These are phyloP conservation scores for Bellardia bayeri DNA, from an alignment of 2,888 invertebrate genomes.

Conservation along the genomic window DNA sequence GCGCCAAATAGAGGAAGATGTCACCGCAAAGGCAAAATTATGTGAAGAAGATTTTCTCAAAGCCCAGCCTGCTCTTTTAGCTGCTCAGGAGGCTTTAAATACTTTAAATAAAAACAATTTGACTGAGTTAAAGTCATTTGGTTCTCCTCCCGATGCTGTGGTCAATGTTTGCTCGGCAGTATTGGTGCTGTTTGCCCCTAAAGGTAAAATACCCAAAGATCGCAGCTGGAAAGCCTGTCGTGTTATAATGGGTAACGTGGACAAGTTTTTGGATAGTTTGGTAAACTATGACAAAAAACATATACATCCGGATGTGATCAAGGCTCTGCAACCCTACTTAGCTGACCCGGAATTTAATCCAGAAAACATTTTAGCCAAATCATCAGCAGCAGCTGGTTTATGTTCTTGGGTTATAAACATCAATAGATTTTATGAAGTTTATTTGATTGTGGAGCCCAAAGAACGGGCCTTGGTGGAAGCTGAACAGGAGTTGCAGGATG, in stretches of 20 bases:
- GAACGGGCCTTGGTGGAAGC: constrained; percentile 93
- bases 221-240: constrained; percentile 96
- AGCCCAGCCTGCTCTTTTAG: constrained; percentile 95
- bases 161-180: constrained; percentile 95
- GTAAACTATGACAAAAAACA: constrained; percentile 97
- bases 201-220: constrained; percentile 94
- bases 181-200: constrained; percentile 92
- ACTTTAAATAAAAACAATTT: constrained; percentile 97
- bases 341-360: constrained; percentile 91
- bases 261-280: constrained; percentile 92
- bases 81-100: constrained; percentile 95
- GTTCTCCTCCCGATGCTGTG: constrained; percentile 95
- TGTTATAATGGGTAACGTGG: constrained; percentile 95
- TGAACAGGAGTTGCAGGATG: constrained; percentile 92
- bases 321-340: constrained; percentile 87
- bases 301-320: constrained; percentile 94
- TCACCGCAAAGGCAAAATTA: constrained; percentile 92
- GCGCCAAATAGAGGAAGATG: constrained; percentile 94
- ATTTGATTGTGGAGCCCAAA: constrained; percentile 96
- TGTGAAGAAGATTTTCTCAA: constrained; percentile 95
- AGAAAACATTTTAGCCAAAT: constrained; percentile 93
- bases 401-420: constrained; percentile 98
- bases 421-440: constrained; percentile 94
- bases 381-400: constrained; percentile 95
- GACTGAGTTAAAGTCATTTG: constrained; percentile 97